Conservation (phyloP, 2,797 vertebrate genomes). For the Austrolebias charrua region DNA sequence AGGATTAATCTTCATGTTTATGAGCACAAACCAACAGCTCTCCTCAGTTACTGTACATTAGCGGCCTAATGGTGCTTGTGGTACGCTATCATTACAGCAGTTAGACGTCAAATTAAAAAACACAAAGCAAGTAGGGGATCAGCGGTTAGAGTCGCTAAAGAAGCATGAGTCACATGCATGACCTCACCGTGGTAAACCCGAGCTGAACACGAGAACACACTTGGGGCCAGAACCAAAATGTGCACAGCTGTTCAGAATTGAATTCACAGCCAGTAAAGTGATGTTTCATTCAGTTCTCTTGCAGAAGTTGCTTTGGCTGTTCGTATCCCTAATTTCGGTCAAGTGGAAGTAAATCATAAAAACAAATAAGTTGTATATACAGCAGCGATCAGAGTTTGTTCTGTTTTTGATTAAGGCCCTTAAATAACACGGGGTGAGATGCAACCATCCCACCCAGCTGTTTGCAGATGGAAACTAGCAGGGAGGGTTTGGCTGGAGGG, state of each 20-base stretch:
- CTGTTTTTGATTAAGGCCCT: slow-evolving; percentile 8
- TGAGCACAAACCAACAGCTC: slow-evolving; percentile 34
- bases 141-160: background rate
- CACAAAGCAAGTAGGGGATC: slow-evolving; percentile 15
- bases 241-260: slow-evolving; percentile 4
- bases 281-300: slow-evolving; percentile 18
- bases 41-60: slow-evolving; percentile 40
- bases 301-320: background rate
- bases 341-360: too few relatives aligned
- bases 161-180: slow-evolving; percentile 8
- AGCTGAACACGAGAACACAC: slow-evolving; percentile 20
- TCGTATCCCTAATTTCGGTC: background rate
- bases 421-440: slow-evolving; percentile 25
- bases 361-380: background rate
- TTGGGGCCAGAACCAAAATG: slow-evolving; percentile 6
- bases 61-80: slow-evolving; percentile 48
- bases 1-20: slow-evolving; percentile 67
- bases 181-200: slow-evolving; percentile 18
- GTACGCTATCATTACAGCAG: slow-evolving; percentile 19
- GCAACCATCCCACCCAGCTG: slow-evolving; percentile 46
- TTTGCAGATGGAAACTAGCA: slow-evolving; percentile 66
- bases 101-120: slow-evolving; percentile 10
- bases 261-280: background rate
- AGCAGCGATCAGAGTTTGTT: slow-evolving; percentile 1
- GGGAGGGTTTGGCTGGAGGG: slow-evolving; percentile 54